Evolutionary conservation across 1,140 invertebrate genomes (phyloP), one percentile per base, ranked within the genome.

Genomic region (Muscidifurax raptorellus): DNA sequence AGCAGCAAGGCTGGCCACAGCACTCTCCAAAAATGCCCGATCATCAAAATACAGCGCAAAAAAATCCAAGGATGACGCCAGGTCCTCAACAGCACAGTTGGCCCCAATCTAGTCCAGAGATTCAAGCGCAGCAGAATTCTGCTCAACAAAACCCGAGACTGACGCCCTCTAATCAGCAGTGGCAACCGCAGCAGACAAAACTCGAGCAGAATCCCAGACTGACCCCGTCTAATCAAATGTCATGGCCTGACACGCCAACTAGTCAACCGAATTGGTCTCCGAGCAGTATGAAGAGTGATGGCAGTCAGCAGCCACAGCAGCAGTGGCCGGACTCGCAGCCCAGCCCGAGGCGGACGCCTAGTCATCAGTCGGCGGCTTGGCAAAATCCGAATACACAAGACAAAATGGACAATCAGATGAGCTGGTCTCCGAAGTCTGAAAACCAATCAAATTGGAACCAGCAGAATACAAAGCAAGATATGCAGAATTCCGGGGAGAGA

Each of bases 241-340:
- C 92, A 27, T 93, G 92, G 92, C 92, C 92, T 15, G 92, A 93
- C 71, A 93, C 92, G 86, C 92, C 92, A 88, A 92, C 92, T 92
- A 93, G 92, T 92, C 92, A 94, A 91, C 90, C 92, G 2, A 93
- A 93, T 90, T 93, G 92, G 91, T 93, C 93, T 82, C 91, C 92
- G 12, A 91, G 90, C 72, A 93, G 92, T 86, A 92, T 93, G 87
- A 93, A 93, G 30, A 93, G 91, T 77, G 92, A 93, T 83, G 87
- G 91, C 30, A 91, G 92, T 88, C 91, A 93, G 71, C 91, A 92
- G 82, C 91, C 89, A n/a, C 92, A 93, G 74, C 92, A 93, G 64
- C 91, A 93, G 52, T 91, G 91, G 90, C 87, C 89, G 18, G 91
- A 93, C 40, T 91, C 92, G 5, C 92, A 92, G 74, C 92, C 90